Percentiles rank a stretch among this genome's conserved stretches.
These are phyloP conservation scores for Calidris pugnax DNA, from an alignment of 2,113 vertebrate species.

Conservation along the genomic window DNA sequence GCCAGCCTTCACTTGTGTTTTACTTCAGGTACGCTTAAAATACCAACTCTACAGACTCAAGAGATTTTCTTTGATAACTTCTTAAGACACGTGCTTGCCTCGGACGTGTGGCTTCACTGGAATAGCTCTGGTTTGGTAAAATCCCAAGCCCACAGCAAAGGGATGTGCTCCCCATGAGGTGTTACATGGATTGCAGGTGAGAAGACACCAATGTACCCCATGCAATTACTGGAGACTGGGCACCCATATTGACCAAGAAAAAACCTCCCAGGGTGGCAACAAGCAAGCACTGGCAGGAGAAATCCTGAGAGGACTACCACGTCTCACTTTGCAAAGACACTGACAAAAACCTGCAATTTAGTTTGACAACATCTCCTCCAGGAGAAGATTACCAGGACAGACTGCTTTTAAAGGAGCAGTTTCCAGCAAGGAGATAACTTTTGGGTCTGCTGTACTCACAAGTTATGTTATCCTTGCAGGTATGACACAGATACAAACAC, in stretches of 20 bases:
- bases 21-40: neutral
- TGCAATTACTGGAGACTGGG: no score
- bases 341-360: neutral
- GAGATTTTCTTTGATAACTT: neutral
- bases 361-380: neutral
- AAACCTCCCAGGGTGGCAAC: neutral
- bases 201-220: neutral
- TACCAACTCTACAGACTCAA: neutral
- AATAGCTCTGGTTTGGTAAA: neutral
- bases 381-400: neutral
- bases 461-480: neutral
- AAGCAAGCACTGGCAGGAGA: neutral
- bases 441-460: neutral
- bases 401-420: neutral
- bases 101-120: neutral
- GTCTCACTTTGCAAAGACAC: neutral
- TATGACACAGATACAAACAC: neutral
- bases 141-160: neutral
- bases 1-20: neutral
- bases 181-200: neutral
- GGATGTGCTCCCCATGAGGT: neutral
- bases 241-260: neutral
- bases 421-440: neutral
- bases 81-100: neutral
- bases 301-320: neutral